Conservation (phyloP, 2,113 vertebrate genomes). For the Notothenia coriiceps region DNA sequence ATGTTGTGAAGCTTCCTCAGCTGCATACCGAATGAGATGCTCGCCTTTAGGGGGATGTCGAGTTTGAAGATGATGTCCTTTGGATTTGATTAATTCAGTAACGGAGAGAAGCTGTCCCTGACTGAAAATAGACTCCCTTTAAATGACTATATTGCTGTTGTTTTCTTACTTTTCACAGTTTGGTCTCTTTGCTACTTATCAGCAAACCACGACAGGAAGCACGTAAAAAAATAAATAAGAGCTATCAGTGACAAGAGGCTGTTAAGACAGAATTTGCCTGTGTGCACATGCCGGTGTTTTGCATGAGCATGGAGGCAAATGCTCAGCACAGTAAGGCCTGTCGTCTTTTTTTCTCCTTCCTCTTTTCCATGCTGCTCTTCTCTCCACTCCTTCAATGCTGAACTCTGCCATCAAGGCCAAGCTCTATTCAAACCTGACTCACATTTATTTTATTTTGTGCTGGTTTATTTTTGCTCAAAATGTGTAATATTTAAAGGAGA, state of each 20-base stretch:
- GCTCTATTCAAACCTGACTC: slow-evolving; percentile 32
- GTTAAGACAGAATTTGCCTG: slow-evolving; percentile 54
- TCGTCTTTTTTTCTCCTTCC: slow-evolving; percentile 7
- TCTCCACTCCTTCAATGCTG: slow-evolving; percentile 52
- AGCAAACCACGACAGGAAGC: slow-evolving; percentile 75
- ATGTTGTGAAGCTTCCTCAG: slow-evolving; percentile 95
- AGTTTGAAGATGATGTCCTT: slow-evolving; percentile 99
- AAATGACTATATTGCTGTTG: slow-evolving; percentile 85
- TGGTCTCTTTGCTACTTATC: slow-evolving; percentile 81
- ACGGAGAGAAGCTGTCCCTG: slow-evolving; percentile 86
- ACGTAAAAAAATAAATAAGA: slow-evolving; percentile 73
- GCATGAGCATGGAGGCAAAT: slow-evolving; percentile 52
- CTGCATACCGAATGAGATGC: slow-evolving; percentile 97
- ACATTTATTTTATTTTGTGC: slow-evolving; percentile 21
- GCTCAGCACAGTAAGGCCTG: slow-evolving; percentile 56
- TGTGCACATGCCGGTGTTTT: slow-evolving; percentile 54
- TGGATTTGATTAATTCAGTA: slow-evolving; percentile 98
- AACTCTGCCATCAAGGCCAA: slow-evolving; percentile 60
- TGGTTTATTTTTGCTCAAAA: slow-evolving; percentile 13
- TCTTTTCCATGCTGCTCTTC: slow-evolving; percentile 37
- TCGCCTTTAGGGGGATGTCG: slow-evolving; percentile 97
- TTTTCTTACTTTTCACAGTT: slow-evolving; percentile 80
- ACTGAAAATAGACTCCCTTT: slow-evolving; percentile 87
- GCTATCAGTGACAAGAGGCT: slow-evolving; percentile 64
- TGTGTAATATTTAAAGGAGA: slow-evolving; percentile 3